phyloP scores from a whole-genome alignment of 2,888 invertebrate species.

The Gortyna flavago region DNA sequence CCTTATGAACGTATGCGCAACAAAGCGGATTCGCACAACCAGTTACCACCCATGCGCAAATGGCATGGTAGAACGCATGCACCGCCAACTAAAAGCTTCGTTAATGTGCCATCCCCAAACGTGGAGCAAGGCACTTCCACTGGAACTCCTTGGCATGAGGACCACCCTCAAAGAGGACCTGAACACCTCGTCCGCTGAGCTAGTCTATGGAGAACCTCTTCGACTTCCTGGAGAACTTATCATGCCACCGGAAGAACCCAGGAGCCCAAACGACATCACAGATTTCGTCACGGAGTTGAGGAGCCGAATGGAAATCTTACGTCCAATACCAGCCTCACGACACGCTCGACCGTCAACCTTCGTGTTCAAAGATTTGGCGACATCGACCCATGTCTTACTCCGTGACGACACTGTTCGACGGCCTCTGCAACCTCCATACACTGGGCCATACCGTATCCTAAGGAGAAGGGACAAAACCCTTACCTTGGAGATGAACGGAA shows the following conservation, averaged over 20 bases:
- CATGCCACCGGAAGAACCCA: neutral
- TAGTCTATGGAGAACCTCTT: neutral
- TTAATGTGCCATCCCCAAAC: neutral
- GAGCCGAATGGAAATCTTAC: neutral
- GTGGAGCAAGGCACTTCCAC: neutral
- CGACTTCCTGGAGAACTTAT: neutral
- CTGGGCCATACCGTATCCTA: neutral
- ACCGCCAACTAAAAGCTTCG: neutral
- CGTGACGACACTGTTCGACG: neutral
- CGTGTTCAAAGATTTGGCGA: neutral
- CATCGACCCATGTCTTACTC: neutral
- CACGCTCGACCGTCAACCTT: neutral
- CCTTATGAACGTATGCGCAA: neutral
- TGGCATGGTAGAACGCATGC: no score
- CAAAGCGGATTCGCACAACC: neutral
- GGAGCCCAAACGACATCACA: neutral
- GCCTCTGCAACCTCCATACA: neutral
- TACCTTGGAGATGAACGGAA: neutral
- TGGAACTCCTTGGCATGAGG: neutral
- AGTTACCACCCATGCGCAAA: neutral
- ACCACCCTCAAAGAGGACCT: neutral
- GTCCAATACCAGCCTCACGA: neutral
- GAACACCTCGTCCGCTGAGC: constrained; percentile 1
- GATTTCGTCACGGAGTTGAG: neutral
- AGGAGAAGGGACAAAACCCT: neutral